Base-by-base conservation (phyloP, 1,140 invertebrate species). In the Caenorhabditis brenneri region DNA sequence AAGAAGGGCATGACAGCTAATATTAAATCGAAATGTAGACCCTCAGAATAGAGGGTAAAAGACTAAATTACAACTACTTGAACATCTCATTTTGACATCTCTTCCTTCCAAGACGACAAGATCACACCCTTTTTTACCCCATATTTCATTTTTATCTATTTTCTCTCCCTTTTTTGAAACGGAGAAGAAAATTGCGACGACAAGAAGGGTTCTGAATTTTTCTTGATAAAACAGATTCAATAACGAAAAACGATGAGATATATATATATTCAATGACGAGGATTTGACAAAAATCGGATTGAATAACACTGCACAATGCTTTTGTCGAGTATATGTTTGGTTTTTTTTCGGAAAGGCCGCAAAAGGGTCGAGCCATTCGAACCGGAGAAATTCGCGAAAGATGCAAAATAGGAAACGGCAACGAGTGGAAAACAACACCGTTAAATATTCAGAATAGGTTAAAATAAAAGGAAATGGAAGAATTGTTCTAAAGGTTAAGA, bases 1-100 rank as follows among this genome's bases (percentile, higher is more conserved):
- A 31, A 74, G 42, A 22, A 42, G 65, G 36, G 19, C 31, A 65
- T 7, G 31, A 31, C 10, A 65, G 58, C n/a, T 16, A 42, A 42
- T 42, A 42, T 46, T 12, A 74, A 22, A 74, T 46, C 36, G 65
- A 74, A 74, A 74, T 74, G 65, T 74, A 42, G 36, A 42, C 36
- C 19, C 65, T 74, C 31, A 36, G n/a, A 36, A 31, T 15, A 74
- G 33, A 36, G 33, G 7, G 19, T 36, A 6, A 36, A 7, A n/a
- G 16, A 16, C 60, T n/a, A 74, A 74, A 74, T 74, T 74, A 42
- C 65, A 27, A 42, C 65, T 74, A 74, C 65, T 74, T 74, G 65
- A 74, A 74, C 65, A 74, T 42, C 65, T 74, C 65, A 74, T 74
- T 74, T 42, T 74, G 65, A 42, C 65, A 74, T 74, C n/a, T 74